These are phyloP conservation scores for Lumbricus terrestris DNA, from an alignment of 2,888 invertebrate genomes.

Conservation along the genomic window DNA sequence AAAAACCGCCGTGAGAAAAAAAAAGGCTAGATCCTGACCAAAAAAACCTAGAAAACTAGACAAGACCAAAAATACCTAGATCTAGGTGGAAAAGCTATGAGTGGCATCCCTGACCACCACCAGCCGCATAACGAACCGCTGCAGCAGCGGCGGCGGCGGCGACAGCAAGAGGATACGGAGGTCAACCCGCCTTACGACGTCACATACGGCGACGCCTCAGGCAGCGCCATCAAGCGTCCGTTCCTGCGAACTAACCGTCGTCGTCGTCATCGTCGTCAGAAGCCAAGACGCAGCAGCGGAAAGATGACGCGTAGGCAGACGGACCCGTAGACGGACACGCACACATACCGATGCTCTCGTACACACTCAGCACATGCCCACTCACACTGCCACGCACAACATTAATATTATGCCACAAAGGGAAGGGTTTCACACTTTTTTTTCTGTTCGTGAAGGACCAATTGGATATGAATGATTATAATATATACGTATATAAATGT, in stretches of 20 bases:
- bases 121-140: not conserved
- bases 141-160: too few species aligned
- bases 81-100: too few species aligned
- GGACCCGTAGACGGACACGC: not conserved
- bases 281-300: not conserved
- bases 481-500: not conserved
- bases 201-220: not conserved
- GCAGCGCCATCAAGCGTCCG: not conserved
- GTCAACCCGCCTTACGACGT: not conserved
- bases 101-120: not conserved
- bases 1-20: too few species aligned
- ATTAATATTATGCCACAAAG: too few species aligned
- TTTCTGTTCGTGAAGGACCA: not conserved
- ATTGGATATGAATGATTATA: not conserved
- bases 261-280: not conserved
- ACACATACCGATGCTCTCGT: not conserved
- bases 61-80: too few species aligned
- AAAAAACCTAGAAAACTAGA: too few species aligned
- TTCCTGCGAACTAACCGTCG: not conserved
- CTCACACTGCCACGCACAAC: too few species aligned
- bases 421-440: not conserved
- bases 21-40: too few species aligned
- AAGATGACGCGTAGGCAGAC: not conserved
- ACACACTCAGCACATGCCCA: too few species aligned
- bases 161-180: not conserved